Percentiles rank a stretch among this genome's conserved stretches.
phyloP scores from a whole-genome alignment of 1,140 invertebrate genomes.

The Dryas iulia region DNA sequence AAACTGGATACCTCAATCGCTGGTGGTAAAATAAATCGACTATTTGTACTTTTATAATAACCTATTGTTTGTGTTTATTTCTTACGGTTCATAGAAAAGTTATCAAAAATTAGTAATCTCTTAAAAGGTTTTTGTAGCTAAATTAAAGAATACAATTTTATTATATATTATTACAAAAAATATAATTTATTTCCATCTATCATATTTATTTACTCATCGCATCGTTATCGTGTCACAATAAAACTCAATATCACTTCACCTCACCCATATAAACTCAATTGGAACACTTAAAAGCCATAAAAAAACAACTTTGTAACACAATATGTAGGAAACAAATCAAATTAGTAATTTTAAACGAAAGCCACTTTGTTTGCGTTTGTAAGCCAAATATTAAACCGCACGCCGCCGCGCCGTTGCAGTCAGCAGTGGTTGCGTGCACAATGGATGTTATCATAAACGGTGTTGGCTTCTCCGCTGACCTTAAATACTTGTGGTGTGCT shows the following conservation, averaged over 20 bases:
- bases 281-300: not conserved
- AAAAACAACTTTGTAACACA: not conserved
- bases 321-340: not conserved
- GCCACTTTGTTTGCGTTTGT: not conserved
- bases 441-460: conserved; percentile 19
- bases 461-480: conserved; percentile 24
- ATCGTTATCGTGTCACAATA: no score
- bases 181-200: no score
- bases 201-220: not conserved
- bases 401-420: not conserved
- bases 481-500: conserved; percentile 26
- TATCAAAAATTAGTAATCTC: no score
- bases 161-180: no score
- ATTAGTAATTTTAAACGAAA: conserved; percentile 2
- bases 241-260: no score
- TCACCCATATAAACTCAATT: not conserved
- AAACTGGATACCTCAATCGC: no score
- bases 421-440: conserved; percentile 24
- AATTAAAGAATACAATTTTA: no score
- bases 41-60: no score
- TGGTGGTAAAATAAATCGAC: no score
- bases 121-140: no score
- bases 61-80: no score
- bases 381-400: conserved; percentile 9
- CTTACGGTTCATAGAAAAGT: no score